phyloP scores from a whole-genome alignment of 2,797 vertebrate genomes.

The Sebastes matsubarae region DNA sequence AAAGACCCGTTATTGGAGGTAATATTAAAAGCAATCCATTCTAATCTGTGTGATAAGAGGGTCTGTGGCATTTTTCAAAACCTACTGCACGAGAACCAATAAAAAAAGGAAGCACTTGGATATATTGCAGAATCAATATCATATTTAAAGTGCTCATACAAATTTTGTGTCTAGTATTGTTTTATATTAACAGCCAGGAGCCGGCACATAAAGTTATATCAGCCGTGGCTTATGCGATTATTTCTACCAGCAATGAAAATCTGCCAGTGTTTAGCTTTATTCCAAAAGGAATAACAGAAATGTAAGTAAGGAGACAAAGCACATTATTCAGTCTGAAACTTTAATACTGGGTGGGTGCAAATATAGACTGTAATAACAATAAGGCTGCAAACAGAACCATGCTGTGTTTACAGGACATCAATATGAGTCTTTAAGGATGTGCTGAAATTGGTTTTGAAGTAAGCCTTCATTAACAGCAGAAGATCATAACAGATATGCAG shows the following conservation, averaged over 20 bases:
- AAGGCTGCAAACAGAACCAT: neutral
- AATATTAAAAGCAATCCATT: conserved; percentile 79
- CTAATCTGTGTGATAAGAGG: conserved; percentile 67
- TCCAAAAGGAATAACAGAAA: conserved; percentile 21
- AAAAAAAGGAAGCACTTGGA: conserved; percentile 54
- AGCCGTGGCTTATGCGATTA: conserved; percentile 30
- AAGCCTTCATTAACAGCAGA: conserved; percentile 33
- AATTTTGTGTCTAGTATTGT: conserved; percentile 51
- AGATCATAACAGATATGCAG: conserved; percentile 26
- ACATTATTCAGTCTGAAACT: neutral
- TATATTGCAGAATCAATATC: conserved; percentile 74
- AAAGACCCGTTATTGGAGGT: conserved; percentile 61
- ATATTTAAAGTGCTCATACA: conserved; percentile 70
- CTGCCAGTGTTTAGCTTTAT: conserved; percentile 27
- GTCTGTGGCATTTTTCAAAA: conserved; percentile 61
- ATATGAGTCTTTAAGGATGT: neutral
- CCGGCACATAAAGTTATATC: conserved; percentile 47
- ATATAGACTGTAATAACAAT: conserved; percentile 13
- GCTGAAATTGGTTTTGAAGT: conserved; percentile 18
- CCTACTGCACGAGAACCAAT: conserved; percentile 50
- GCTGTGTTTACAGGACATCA: neutral
- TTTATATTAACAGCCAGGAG: conserved; percentile 58
- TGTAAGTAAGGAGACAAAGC: conserved; percentile 19
- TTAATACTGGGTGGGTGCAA: neutral
- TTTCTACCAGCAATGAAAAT: conserved; percentile 31